These are phyloP conservation scores for Paguma larvata DNA, from an alignment of 2,797 vertebrate genomes.

Conservation along the genomic window DNA sequence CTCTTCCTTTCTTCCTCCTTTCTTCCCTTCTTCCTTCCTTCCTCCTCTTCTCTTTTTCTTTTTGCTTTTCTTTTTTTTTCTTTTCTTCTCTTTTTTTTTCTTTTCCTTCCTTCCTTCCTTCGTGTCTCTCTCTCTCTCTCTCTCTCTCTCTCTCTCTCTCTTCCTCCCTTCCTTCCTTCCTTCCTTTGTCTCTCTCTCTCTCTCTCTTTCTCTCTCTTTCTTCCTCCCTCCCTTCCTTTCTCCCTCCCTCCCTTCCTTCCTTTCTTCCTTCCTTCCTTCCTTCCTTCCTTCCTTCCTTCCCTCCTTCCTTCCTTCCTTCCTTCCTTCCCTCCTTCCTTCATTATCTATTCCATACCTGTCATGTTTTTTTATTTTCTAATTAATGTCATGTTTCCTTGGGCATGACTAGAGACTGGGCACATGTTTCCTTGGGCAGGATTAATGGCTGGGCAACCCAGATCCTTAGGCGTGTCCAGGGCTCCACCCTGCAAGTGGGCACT, in stretches of 20 bases:
- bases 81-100: neutral
- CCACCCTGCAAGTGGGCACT: neutral
- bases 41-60: rapidly evolving
- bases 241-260: too few species aligned
- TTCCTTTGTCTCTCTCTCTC: too few species aligned
- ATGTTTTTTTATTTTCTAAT: neutral
- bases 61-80: neutral
- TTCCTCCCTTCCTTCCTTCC: too few species aligned
- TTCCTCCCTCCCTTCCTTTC: too few species aligned
- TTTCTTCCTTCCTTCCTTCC: too few species aligned
- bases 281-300: neutral
- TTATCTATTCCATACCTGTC: neutral
- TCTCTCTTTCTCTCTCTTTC: too few species aligned
- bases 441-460: neutral
- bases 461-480: neutral
- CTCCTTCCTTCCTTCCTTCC: neutral
- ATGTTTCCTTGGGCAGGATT: neutral
- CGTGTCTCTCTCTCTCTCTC: too few species aligned
- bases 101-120: too few species aligned
- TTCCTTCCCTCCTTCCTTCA: neutral
- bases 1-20: too few species aligned
- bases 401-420: neutral
- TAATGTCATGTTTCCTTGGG: neutral
- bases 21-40: neutral
- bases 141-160: too few species aligned